Percentiles rank a stretch among this genome's conserved stretches.
These are phyloP conservation scores for Cephus runcator DNA, from an alignment of 2,888 invertebrate genomes.

Conservation along the genomic window DNA sequence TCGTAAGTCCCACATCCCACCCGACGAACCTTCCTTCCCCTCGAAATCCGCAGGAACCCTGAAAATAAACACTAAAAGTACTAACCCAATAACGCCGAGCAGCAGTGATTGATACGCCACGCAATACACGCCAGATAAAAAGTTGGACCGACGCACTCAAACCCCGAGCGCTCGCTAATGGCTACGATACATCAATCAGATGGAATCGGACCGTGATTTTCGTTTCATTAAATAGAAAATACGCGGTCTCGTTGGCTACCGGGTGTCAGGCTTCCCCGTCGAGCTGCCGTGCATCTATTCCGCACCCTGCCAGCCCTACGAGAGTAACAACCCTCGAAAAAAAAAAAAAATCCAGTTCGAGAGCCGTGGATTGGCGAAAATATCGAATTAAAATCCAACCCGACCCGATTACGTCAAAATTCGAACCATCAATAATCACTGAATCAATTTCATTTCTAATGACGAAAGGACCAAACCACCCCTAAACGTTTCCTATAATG, in stretches of 20 bases:
- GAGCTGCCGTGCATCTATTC: neutral
- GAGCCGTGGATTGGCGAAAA: neutral
- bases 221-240: conserved; percentile 36
- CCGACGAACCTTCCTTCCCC: conserved; percentile 6
- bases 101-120: conserved; percentile 48
- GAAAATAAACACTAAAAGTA: conserved; percentile 41
- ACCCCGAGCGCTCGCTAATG: conserved; percentile 32
- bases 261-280: neutral
- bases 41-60: conserved; percentile 8
- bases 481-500: conserved; percentile 10
- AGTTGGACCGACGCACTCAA: conserved; percentile 21
- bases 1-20: neutral
- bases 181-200: conserved; percentile 41
- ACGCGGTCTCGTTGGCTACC: neutral
- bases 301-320: neutral
- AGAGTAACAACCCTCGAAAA: neutral
- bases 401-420: neutral
- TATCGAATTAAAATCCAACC: neutral
- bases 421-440: neutral
- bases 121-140: conserved; percentile 41
- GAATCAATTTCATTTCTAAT: neutral
- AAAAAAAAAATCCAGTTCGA: neutral
- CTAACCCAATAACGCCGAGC: conserved; percentile 43
- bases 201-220: conserved; percentile 36
- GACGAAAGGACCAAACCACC: conserved; percentile 3